Conservation (phyloP, 2,888 invertebrate species). For the Atrina japonica region DNA sequence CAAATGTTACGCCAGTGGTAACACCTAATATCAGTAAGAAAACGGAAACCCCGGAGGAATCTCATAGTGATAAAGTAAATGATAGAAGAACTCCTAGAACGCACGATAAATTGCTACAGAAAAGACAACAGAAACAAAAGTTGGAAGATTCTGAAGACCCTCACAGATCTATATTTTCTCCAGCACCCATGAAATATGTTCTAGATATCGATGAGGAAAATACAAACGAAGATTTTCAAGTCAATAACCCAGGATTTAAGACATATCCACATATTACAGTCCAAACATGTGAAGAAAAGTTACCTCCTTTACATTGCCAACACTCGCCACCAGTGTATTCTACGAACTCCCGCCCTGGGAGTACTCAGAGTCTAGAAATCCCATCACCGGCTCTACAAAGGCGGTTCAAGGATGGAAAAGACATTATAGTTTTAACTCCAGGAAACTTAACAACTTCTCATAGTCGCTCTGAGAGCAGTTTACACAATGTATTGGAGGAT, state of each 20-base stretch:
- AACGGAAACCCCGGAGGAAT: no score
- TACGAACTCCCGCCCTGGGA: slow-evolving; percentile 34
- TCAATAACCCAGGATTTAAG: no score
- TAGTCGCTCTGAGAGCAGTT: slow-evolving; percentile 40
- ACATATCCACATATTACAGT: slow-evolving; percentile 41
- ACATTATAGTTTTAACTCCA: slow-evolving; percentile 30
- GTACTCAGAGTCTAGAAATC: slow-evolving; percentile 38
- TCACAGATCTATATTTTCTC: slow-evolving; percentile 17
- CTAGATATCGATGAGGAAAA: background rate
- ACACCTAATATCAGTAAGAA: no score
- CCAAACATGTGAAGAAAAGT: slow-evolving; percentile 41
- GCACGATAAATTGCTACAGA: slow-evolving; percentile 16
- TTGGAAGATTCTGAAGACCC: slow-evolving; percentile 6
- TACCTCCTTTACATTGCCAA: slow-evolving; percentile 25
- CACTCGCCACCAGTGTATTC: slow-evolving; percentile 18
- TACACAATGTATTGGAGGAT: slow-evolving; percentile 16
- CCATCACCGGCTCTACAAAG: slow-evolving; percentile 37
- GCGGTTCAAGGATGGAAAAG: slow-evolving; percentile 32
- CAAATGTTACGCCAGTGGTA: no score
- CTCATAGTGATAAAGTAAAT: no score
- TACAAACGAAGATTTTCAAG: background rate
- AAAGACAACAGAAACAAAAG: slow-evolving; percentile 2
- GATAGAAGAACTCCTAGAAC: background rate
- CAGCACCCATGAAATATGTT: slow-evolving; percentile 15
- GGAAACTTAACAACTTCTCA: slow-evolving; percentile 22